Base-by-base conservation (phyloP, 2,113 vertebrate species). In the Bambusicola thoracicus region DNA sequence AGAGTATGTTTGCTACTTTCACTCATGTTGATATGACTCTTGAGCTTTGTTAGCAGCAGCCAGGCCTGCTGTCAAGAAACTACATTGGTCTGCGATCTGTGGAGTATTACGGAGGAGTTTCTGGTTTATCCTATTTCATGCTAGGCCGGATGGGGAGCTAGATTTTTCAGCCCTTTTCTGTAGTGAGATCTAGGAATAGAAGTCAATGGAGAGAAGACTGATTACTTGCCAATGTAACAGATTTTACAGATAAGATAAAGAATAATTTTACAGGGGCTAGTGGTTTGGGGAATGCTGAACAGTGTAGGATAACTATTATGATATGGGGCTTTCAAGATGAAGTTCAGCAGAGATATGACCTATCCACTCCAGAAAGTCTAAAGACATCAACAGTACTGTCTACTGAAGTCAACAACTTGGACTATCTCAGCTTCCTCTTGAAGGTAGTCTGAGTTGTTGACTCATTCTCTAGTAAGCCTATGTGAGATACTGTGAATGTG, bases 171-270 rank as follows among this genome's bases (percentile, higher is more conserved):
- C 66, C 22, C 6, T 58, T 74, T 92, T 77, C 8, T 16, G 34
- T 77, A 46, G 56, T 61, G 58, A 65, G 68, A 41, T 25, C 1
- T 12, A 56, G 43, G 30, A 30, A 61, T 48, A 65, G 13, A 56
- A 46, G 4, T 32, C 36, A 11, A 11, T 36, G 13, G 29, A 83
- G 69, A 85, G 25, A 74, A 95, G 44, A 41, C 5, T 65, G 14
- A 18, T 59, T 68, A 68, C 19, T 66, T 61, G 7, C 16, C 19
- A 0, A 0, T 48, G 8, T 22, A 27, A 43, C 20, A 44, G 12
- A 20, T 21, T 38, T 5, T 43, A 15, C 22, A 62, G 14, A 20
- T 61, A 72, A 92, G 3, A 2, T 77, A 30, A 69, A 68, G 7
- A 19, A 56, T 82, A 6, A 30, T 81, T 79, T 55, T 61, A 46